Base-by-base conservation (phyloP, 2,888 invertebrate species). In the Chrysolina oricalcia region DNA sequence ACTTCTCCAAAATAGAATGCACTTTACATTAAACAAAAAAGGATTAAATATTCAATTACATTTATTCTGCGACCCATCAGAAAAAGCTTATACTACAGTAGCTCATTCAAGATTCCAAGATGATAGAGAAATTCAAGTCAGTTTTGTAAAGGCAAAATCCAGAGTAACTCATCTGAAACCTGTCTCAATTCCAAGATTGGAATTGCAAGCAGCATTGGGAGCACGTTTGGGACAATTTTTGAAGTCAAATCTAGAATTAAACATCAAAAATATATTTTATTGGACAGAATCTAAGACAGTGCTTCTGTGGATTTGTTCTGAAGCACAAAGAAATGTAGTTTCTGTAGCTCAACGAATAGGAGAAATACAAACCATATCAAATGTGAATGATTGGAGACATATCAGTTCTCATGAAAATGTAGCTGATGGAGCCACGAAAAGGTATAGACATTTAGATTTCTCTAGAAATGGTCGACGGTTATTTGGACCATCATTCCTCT, bases 221-320 rank as follows among this genome's bases (percentile, higher is more conserved):
- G 23, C 27, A 21, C 62, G 62, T 10, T 35, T 62, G 23, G 62
- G 27, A 23, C 27, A 62, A 1, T 6, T 10, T 27, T 35, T 62
- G 10, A 27, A n/a, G 9, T 9, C 19, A 2, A 23, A 11, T 9
- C 23, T 62, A 11, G 2, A 62, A 15, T 27, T 62, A 9, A 27
- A 23, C 41, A 53, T n/a, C 4, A 19, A 41, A 43, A 72, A 59
- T 43, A 13, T 15, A 40, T 65, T 40, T 53, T 64, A 62, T 62
- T 62, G 62, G 27, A 62, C n/a, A 1, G 62, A 62, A 5, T 62
- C 62, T 23, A 62, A 62, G 11, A 62, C 62, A 10, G 62, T 62
- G 27, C 13, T 62, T 5, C 27, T 21, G 11, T 62, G 62, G 27
- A 62, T 27, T 15, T n/a, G n/a, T n/a, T n/a, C n/a, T n/a, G n/a